Conservation (phyloP, 2,888 invertebrate genomes). For the Thyatira batis region DNA sequence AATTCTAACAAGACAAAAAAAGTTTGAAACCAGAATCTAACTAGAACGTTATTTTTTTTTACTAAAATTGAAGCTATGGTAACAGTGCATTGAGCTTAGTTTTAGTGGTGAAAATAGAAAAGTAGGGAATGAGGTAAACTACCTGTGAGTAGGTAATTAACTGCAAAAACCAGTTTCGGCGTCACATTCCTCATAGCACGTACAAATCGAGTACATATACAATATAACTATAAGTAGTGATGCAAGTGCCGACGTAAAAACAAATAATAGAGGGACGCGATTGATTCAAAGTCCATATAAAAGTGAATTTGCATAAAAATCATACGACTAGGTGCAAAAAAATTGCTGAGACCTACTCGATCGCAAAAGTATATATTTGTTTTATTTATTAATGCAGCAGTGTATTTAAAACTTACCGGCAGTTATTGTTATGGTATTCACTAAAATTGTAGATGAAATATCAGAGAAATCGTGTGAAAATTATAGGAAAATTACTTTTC, state of each 20-base stretch:
- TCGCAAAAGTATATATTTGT: neutral
- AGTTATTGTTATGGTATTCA: neutral
- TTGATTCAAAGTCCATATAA: neutral
- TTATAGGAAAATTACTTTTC: constrained; percentile 6
- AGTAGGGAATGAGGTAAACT: neutral
- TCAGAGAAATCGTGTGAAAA: constrained; percentile 4
- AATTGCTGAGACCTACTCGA: neutral
- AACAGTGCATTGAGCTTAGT: neutral
- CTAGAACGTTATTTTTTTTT: no score
- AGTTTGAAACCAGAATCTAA: no score
- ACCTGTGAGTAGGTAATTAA: neutral
- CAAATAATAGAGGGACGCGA: no score
- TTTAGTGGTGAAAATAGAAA: neutral
- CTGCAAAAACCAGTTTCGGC: neutral
- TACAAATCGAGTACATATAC: neutral
- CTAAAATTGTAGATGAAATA: neutral
- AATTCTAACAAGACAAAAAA: no score
- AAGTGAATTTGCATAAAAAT: neutral
- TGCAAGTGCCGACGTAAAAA: neutral
- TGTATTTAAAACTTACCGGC: constrained; percentile 9
- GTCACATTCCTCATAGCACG: neutral
- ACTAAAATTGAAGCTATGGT: neutral
- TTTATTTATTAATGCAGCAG: neutral
- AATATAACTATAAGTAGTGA: neutral
- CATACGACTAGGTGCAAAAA: neutral